Percentiles rank a stretch among this genome's conserved stretches.
phyloP scores from a whole-genome alignment of 2,888 invertebrate genomes.

The Allophyes oxyacanthae region DNA sequence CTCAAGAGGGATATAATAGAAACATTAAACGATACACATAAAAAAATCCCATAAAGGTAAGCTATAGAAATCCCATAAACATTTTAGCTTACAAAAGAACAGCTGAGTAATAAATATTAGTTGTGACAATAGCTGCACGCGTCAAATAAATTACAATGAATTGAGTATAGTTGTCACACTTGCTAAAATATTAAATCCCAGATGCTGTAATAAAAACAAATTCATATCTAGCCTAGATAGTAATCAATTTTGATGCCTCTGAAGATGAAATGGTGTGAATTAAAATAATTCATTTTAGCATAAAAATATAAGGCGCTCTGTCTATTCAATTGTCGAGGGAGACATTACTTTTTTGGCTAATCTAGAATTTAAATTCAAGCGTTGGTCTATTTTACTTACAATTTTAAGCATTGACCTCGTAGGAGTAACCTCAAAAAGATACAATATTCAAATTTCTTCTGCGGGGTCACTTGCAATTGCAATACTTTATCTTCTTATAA shows the following conservation, averaged over 20 bases:
- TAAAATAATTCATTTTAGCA: conserved; percentile 7
- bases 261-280: conserved; percentile 8
- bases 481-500: too few relatives aligned
- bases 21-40: not conserved
- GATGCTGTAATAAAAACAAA: conserved; percentile 13
- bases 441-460: too few relatives aligned
- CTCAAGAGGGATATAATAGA: too few relatives aligned
- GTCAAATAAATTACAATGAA: conserved; percentile 17
- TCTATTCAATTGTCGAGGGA: conserved; percentile 8
- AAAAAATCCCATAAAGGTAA: conserved; percentile 6
- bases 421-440: too few relatives aligned
- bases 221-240: conserved; percentile 1
- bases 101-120: conserved; percentile 32
- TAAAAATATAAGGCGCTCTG: conserved; percentile 18
- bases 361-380: too few relatives aligned
- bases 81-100: conserved; percentile 13
- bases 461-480: too few relatives aligned
- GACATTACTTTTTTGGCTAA: not conserved
- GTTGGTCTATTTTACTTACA: too few relatives aligned
- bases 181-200: conserved; percentile 21
- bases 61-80: too few relatives aligned
- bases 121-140: conserved; percentile 26
- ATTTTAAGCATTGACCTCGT: too few relatives aligned
- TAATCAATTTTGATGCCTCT: conserved; percentile 13
- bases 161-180: conserved; percentile 16